A percentile compares a stretch with the other conserved stretches of the same genome.
phyloP scores from a whole-genome alignment of 2,113 vertebrate genomes.

The Genyomyrus donnyi region DNA sequence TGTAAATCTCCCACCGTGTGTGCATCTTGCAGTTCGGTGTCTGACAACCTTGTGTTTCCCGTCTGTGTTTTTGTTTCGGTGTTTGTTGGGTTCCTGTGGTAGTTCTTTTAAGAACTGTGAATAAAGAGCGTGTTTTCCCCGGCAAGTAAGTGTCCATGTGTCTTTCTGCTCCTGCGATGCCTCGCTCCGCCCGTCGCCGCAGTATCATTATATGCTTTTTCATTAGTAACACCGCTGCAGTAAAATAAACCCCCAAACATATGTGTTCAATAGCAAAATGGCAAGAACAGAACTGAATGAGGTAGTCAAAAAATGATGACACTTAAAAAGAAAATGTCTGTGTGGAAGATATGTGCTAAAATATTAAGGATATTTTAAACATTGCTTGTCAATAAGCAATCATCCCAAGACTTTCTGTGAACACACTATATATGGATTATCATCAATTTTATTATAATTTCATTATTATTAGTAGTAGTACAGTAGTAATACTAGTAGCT shows the following conservation, averaged over 20 bases:
- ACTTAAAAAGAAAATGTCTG: background rate
- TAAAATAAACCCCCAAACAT: background rate
- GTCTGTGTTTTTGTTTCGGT: no score
- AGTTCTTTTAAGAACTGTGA: no score
- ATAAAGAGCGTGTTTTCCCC: no score
- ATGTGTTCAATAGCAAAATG: background rate
- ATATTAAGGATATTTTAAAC: background rate
- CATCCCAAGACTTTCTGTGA: background rate
- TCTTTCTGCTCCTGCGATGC: no score
- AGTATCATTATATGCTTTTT: no score
- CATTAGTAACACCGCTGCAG: background rate
- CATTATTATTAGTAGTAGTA: background rate
- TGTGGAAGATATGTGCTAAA: background rate
- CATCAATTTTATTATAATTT: background rate
- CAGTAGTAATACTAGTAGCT: background rate
- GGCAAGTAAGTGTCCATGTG: no score
- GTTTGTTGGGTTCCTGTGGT: no score
- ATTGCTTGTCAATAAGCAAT: background rate
- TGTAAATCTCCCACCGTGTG: no score
- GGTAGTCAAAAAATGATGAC: background rate
- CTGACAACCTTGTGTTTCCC: no score
- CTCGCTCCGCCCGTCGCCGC: no score
- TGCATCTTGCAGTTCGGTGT: no score
- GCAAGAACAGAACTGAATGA: background rate
- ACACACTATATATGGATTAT: no score